Conservation (phyloP, 2,113 vertebrate species). For the Balaenoptera acutorostrata region DNA sequence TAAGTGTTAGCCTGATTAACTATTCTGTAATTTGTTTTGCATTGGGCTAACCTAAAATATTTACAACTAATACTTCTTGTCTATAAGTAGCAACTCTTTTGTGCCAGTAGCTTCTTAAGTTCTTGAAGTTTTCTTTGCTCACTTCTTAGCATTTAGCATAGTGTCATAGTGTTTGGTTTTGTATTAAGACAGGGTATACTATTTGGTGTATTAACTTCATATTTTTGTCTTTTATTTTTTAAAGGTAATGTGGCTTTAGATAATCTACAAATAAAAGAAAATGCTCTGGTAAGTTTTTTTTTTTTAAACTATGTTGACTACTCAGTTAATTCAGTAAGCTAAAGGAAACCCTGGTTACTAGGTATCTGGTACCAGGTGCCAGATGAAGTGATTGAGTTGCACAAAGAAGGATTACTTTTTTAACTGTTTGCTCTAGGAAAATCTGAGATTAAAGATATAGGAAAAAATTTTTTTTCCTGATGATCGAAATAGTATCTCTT, state of each 20-base stretch:
- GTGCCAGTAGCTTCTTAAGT: background rate
- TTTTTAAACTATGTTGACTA: background rate
- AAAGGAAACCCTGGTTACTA: background rate
- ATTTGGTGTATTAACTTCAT: constrained; percentile 6
- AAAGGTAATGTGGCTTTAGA: constrained; percentile 96
- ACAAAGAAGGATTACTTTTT: background rate
- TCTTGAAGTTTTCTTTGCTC: background rate
- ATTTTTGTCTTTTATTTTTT: constrained; percentile 32
- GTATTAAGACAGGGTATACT: background rate
- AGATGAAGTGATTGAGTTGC: constrained; percentile 38
- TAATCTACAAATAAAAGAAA: constrained; percentile 95
- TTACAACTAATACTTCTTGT: background rate
- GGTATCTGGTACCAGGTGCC: background rate
- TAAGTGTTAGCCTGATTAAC: constrained; percentile 1
- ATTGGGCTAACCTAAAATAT: background rate
- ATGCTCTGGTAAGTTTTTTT: constrained; percentile 89
- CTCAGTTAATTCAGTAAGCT: constrained; percentile 16
- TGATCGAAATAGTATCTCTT: background rate
- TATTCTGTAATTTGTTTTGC: constrained; percentile 16
- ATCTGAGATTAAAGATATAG: constrained; percentile 20
- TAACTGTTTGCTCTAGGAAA: constrained; percentile 8
- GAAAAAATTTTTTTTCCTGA: background rate
- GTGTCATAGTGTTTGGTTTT: background rate
- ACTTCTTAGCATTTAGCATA: background rate
- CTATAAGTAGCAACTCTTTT: background rate